Conservation (phyloP, 2,797 vertebrate species). For the Myotis findleyi region DNA sequence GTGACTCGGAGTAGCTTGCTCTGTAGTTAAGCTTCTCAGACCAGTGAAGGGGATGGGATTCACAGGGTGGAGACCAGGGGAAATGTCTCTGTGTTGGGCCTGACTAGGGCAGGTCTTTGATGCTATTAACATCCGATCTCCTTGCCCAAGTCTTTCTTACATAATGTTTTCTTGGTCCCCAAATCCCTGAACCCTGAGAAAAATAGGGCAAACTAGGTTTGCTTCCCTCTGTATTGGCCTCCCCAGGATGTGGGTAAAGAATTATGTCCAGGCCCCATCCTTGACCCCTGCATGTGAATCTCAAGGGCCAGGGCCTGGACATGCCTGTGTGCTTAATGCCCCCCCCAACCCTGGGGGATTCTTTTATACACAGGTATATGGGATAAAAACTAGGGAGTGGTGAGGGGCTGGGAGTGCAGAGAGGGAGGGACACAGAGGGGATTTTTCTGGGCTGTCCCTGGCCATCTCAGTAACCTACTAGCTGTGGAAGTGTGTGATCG, state of each 20-base stretch:
- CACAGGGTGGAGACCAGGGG: background rate
- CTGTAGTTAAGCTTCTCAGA: background rate
- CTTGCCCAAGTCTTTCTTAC: background rate
- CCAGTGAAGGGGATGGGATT: rapidly evolving
- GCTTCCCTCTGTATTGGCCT: background rate
- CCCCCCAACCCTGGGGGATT: rapidly evolving
- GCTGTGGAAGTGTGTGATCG: rapidly evolving
- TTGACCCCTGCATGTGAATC: background rate
- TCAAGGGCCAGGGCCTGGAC: background rate
- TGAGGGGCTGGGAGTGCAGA: background rate
- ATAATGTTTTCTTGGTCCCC: background rate
- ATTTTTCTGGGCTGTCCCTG: too few species aligned
- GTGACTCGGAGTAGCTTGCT: background rate
- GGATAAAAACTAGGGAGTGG: background rate
- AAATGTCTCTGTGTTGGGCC: rapidly evolving
- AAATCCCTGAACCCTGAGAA: background rate
- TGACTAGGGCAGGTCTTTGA: background rate
- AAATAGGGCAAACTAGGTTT: background rate
- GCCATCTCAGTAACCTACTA: rapidly evolving
- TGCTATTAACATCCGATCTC: background rate
- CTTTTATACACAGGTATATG: rapidly evolving
- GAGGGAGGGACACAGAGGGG: rapidly evolving
- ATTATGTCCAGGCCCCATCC: background rate
- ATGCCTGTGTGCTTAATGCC: rapidly evolving
- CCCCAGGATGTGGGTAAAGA: background rate